Base-by-base conservation (phyloP, 2,797 vertebrate species). In the Octomys mimax region DNA sequence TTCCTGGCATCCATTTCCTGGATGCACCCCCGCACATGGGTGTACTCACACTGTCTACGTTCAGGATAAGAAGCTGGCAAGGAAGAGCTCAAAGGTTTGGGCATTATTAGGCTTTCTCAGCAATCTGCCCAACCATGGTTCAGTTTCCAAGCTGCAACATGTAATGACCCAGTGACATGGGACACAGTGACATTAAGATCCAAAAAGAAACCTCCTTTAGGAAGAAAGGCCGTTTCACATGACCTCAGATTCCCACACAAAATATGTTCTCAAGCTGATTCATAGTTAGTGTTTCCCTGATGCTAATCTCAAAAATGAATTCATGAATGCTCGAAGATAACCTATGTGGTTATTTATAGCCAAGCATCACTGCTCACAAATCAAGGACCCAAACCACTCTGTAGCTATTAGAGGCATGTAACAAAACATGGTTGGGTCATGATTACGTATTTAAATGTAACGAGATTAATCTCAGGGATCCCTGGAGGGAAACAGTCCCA, bases 391-490 rank as follows among this genome's bases (percentile, higher is more conserved):
- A 64, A 61, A 42, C 52, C 64, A n/a, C 42, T 71, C 6, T 0
- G 2, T 26, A 16, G 70, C n/a, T 49, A 79, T 81, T 13, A 73
- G 93, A 95, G 70, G 86, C 85, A n/a, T 66, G 64, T 4, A 39
- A 87, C n/a, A 59, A 64, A 92, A 82, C 42, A 62, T 49, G 87
- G 52, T 39, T 26, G 77, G 66, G 42, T 80, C 14, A 0, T 79
- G 89, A 95, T 79, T 79, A 49, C 57, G 71, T 61, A 66, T 95
- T 91, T 61, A 87, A 92, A 87, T 75, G 77, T n/a, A 92, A 88
- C 52, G 79, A 79, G 85, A 94, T 64, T 57, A 39, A 94, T 93
- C 92, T 85, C 73, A 36, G 70, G 59, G 4, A 87, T 94, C 16
- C 54, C 81, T 46, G 64, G 71, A 66, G n/a, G 62, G 73, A 96